Evolutionary conservation across 2,797 vertebrate genomes (phyloP).

Genomic region (Rhinoraja longicauda): DNA sequence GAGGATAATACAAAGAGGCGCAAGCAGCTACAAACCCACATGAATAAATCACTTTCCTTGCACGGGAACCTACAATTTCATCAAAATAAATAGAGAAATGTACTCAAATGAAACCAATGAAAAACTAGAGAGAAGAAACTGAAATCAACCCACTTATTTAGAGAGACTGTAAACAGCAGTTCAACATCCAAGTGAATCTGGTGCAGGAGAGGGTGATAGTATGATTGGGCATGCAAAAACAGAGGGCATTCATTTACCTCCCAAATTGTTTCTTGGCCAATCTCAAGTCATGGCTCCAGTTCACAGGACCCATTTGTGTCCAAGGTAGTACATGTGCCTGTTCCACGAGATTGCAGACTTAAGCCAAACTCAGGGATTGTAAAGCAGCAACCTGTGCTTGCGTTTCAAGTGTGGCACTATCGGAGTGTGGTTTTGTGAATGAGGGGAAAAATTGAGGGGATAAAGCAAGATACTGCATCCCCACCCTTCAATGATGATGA

Average conservation of each 20-base stretch:
- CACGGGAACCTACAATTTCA: conserved; percentile 69
- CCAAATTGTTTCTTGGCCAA: background rate
- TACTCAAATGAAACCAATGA: background rate
- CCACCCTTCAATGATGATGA: background rate
- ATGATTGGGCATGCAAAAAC: background rate
- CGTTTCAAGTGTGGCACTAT: background rate
- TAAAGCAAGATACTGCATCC: background rate
- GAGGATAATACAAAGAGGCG: conserved; percentile 85
- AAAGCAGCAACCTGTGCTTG: background rate
- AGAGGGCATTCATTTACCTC: background rate
- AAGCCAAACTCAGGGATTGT: background rate
- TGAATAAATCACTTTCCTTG: conserved; percentile 78
- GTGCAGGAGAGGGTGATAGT: too few relatives aligned
- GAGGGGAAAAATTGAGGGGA: background rate
- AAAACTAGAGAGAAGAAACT: too few relatives aligned
- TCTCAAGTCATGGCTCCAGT: background rate
- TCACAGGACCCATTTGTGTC: background rate
- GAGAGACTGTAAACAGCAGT: background rate
- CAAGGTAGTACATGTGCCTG: background rate
- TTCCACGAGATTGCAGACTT: background rate
- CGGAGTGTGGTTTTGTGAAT: background rate
- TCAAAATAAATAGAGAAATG: background rate
- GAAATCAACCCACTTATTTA: background rate
- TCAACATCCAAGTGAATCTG: background rate
- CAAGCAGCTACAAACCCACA: conserved; percentile 72